Evolutionary conservation across 2,113 vertebrate genomes (phyloP).

Genomic region (Oreotrochilus melanogaster): DNA sequence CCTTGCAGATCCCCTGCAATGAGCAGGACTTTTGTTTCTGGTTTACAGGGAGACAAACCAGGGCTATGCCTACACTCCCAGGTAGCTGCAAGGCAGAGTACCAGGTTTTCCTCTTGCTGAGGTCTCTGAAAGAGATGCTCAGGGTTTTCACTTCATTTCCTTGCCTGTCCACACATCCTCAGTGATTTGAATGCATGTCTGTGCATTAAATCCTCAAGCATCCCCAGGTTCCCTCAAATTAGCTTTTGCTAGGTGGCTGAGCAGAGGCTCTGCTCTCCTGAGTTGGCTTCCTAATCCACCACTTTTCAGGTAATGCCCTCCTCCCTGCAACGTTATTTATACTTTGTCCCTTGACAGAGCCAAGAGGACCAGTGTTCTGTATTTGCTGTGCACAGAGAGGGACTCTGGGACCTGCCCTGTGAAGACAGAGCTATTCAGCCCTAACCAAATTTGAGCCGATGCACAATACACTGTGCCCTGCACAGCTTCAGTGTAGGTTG

Average conservation of each 20-base stretch:
- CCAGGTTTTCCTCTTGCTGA: neutral
- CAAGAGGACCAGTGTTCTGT: neutral
- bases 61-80: neutral
- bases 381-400: neutral
- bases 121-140: neutral
- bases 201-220: neutral
- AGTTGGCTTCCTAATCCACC: neutral
- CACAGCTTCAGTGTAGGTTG: fast-evolving
- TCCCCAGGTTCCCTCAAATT: neutral
- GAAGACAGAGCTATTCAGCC: neutral
- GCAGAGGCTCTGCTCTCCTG: neutral
- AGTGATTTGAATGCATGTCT: neutral
- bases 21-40: neutral
- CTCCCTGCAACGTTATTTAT: fast-evolving
- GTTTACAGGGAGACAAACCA: neutral
- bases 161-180: neutral
- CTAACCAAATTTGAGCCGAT: neutral
- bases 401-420: neutral
- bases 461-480: neutral
- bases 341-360: neutral
- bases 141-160: neutral
- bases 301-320: neutral
- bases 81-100: neutral
- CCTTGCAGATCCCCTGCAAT: fast-evolving
- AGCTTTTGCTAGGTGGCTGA: neutral